Base-by-base conservation (phyloP, 2,113 vertebrate species). In the Heterotis niloticus region DNA sequence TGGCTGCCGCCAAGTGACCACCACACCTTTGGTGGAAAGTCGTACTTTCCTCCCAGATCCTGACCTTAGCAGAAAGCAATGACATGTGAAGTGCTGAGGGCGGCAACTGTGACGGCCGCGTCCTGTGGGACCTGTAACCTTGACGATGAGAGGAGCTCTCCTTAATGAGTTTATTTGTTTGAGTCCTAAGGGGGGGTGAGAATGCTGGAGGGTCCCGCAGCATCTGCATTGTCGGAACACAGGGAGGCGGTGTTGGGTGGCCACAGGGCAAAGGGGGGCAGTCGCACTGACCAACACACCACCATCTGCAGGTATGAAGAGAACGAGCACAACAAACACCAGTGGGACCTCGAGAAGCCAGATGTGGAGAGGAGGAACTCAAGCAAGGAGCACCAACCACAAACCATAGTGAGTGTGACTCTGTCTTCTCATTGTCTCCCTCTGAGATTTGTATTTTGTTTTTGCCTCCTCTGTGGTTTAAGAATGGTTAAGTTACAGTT, bases 321-420 rank as follows among this genome's bases (percentile, higher is more conserved):
- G 64, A 96, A 98, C 92, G 95, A 99, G 91, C 94, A 96, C 54
- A 96, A 98, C 89, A 97, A 99, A 86, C 94, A 96, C 84, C 94
- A 91, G 83, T 94, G 90, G 87, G 95, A 97, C 87, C 94, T 93
- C 84, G 96, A 98, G 92, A 97, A 96, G 88, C 93, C 94, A 85
- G 97, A 98, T 91, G 95, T 92, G 26, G 96, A 98, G 86, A 91
- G 95, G 91, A 94, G 95, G 83, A 96, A 95, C 87, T 96, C 98
- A 90, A 94, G 96, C 83, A 96, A 98, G 86, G 93, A 91, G 79
- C 95, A 97, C 85, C 92, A 88, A 82, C 94, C 97, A 87, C 98
- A 98, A 92, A 96, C 98, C 89, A 94, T 97, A 89, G 97, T 99
- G 94, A 98, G 96, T 91, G 79, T 76, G 82, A 64, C 34, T 44